These are phyloP conservation scores for Hycleus phaleratus DNA, from an alignment of 1,140 invertebrate genomes.

Conservation along the genomic window DNA sequence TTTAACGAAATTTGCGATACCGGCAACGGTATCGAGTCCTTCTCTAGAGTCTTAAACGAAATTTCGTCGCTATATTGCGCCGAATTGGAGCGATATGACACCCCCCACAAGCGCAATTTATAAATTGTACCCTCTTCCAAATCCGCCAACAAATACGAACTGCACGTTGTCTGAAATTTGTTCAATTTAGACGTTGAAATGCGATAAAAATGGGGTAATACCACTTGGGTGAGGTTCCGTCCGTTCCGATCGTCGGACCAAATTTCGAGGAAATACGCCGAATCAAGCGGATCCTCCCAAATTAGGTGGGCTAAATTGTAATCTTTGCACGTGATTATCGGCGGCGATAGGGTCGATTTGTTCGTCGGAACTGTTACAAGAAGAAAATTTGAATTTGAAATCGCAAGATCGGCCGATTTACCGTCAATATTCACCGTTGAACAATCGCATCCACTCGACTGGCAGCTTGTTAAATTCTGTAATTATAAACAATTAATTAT, in stretches of 20 bases:
- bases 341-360: background rate
- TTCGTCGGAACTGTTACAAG: too few species aligned
- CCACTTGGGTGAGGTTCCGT: background rate
- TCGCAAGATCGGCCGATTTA: too few species aligned
- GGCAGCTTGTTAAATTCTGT: too few species aligned
- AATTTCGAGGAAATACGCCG: background rate
- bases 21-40: background rate
- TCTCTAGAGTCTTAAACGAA: background rate
- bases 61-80: background rate
- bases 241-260: background rate
- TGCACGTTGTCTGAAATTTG: conserved; percentile 1
- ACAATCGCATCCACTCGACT: too few species aligned
- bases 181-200: too few species aligned
- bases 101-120: background rate
- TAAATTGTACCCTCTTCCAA: background rate
- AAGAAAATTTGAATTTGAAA: too few species aligned
- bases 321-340: background rate
- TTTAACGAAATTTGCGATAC: background rate
- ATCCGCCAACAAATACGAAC: background rate
- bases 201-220: background rate
- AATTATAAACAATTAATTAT: too few species aligned
- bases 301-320: background rate
- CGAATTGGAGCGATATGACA: background rate
- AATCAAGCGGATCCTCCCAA: background rate
- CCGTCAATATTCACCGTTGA: too few species aligned